A percentile compares a stretch with the other conserved stretches of the same genome.
phyloP scores from a whole-genome alignment of 2,113 vertebrate genomes.

The Heterocephalus glaber region DNA sequence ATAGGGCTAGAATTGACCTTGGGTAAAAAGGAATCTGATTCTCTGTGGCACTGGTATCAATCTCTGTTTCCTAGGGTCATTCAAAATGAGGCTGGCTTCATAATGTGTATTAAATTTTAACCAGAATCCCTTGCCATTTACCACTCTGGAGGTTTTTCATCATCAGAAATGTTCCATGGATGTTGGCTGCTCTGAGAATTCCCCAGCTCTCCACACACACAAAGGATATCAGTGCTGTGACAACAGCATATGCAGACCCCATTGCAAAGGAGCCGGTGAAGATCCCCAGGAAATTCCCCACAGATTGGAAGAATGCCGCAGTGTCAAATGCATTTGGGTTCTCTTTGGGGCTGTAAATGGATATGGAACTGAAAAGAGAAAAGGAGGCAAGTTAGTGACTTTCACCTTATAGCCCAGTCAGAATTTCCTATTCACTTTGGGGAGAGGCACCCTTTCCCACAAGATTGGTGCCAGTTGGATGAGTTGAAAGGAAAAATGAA shows the following conservation, averaged over 20 bases:
- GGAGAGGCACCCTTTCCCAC: neutral
- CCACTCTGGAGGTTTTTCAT: neutral
- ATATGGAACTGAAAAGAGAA: constrained; percentile 88
- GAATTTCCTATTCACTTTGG: constrained; percentile 27
- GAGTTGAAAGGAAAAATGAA: neutral
- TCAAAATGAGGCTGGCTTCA: neutral
- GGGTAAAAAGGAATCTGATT: neutral
- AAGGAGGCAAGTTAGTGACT: constrained; percentile 15
- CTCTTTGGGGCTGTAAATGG: constrained; percentile 88
- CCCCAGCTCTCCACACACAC: neutral
- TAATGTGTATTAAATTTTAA: fast-evolving
- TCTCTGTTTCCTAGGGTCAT: neutral
- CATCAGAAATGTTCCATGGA: neutral
- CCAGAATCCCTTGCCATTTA: neutral
- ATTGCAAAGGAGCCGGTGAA: constrained; percentile 89
- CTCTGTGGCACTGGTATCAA: neutral
- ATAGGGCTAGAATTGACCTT: neutral
- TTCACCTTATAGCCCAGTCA: constrained; percentile 3
- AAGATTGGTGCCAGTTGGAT: neutral
- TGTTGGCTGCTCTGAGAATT: neutral
- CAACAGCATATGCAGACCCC: constrained; percentile 88
- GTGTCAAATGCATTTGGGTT: constrained; percentile 86
- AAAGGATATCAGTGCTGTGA: constrained; percentile 94
- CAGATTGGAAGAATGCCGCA: constrained; percentile 87
- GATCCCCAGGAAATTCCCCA: constrained; percentile 90